Evolutionary conservation across 1,140 invertebrate genomes (phyloP).

Genomic region (Danaus melanippus): DNA sequence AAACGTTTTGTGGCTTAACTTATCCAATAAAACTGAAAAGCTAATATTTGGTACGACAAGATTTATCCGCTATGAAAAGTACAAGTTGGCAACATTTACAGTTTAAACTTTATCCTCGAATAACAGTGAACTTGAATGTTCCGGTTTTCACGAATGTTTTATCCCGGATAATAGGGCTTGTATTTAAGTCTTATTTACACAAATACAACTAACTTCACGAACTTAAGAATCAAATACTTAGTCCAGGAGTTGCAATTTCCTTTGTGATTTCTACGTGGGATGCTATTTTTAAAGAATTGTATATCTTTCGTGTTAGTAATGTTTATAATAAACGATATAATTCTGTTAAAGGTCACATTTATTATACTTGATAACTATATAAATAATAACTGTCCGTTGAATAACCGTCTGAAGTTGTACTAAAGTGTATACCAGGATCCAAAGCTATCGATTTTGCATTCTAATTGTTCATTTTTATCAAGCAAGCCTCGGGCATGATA

Average conservation of each 20-base stretch:
- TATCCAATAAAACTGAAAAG: conserved; percentile 12
- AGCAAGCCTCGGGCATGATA: conserved; percentile 64
- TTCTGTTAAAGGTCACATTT: too few species aligned
- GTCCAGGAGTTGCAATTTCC: too few species aligned
- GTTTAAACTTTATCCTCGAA: conserved; percentile 17
- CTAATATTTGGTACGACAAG: conserved; percentile 11
- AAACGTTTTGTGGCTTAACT: neutral
- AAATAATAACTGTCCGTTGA: too few species aligned
- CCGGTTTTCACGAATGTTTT: conserved; percentile 16
- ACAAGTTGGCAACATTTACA: conserved; percentile 15
- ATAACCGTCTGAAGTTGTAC: too few species aligned
- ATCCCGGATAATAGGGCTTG: conserved; percentile 14
- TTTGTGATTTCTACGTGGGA: too few species aligned
- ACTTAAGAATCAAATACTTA: too few species aligned
- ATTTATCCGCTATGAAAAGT: conserved; percentile 17
- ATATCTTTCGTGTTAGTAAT: too few species aligned
- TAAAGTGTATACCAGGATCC: conserved; percentile 11
- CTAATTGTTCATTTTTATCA: conserved; percentile 69
- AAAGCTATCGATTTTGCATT: conserved; percentile 52
- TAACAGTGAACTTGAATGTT: conserved; percentile 21
- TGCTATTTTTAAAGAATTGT: too few species aligned
- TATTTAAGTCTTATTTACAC: conserved; percentile 2
- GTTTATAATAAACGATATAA: too few species aligned
- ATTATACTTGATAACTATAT: too few species aligned
- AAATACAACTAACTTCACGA: too few species aligned